A percentile compares a stretch with the other conserved stretches of the same genome.
Evolutionary conservation across 2,797 vertebrate genomes (phyloP).

Genomic region (Rhynchotus rufescens): DNA sequence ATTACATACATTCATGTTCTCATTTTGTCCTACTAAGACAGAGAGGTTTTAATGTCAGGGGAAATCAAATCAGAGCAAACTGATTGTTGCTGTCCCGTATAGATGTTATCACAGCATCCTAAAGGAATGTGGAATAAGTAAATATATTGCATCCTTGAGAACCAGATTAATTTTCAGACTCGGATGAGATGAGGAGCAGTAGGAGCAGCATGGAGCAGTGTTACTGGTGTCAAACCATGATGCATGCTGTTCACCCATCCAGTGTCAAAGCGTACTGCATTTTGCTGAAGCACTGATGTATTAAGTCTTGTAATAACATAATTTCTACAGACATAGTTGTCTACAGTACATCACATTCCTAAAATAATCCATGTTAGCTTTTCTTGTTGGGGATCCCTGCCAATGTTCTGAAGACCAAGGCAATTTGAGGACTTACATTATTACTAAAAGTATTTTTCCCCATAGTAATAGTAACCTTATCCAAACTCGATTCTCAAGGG

Average conservation of each 20-base stretch:
- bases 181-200: not conserved
- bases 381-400: slow-evolving; percentile 5
- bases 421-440: not conserved
- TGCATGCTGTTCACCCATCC: not conserved
- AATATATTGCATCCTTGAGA: not conserved
- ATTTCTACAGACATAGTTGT: not conserved
- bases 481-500: not conserved
- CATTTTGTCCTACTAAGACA: rapidly evolving
- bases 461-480: not conserved
- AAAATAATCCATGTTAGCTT: not conserved
- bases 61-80: not conserved
- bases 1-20: rapidly evolving
- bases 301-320: not conserved
- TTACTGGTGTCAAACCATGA: not conserved
- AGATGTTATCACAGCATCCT: not conserved
- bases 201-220: not conserved
- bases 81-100: rapidly evolving
- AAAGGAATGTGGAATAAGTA: not conserved
- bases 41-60: not conserved
- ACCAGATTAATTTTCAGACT: not conserved
- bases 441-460: not conserved
- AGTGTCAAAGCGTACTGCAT: not conserved
- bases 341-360: not conserved
- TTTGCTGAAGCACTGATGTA: not conserved
- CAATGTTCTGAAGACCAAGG: not conserved